phyloP scores from a whole-genome alignment of 2,113 vertebrate genomes.

The Poeciliopsis turrubarensis region DNA sequence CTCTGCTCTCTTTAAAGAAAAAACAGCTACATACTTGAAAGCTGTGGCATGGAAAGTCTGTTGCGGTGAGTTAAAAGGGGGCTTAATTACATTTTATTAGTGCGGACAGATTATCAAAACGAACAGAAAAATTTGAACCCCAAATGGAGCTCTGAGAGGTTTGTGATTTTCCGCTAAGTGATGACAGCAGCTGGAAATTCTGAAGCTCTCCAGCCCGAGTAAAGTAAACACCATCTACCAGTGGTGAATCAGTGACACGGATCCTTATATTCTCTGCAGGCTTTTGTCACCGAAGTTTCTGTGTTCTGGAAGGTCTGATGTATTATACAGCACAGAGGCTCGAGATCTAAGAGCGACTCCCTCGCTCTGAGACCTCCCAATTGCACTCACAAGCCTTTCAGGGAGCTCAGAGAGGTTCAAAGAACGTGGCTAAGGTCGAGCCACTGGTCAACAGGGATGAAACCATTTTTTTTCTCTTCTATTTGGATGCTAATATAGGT shows the following conservation, averaged over 20 bases:
- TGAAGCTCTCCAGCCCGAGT: slow-evolving; percentile 13
- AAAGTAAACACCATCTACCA: slow-evolving; percentile 26
- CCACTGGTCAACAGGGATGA: slow-evolving; percentile 31
- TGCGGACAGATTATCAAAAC: slow-evolving; percentile 73
- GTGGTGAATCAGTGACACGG: slow-evolving; percentile 25
- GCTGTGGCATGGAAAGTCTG: slow-evolving; percentile 73
- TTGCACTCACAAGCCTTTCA: slow-evolving; percentile 28
- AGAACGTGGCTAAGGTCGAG: slow-evolving; percentile 38
- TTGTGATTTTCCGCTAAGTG: slow-evolving; percentile 50
- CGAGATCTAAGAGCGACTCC: slow-evolving; percentile 43
- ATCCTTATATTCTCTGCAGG: slow-evolving; percentile 27
- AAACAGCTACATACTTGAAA: slow-evolving; percentile 65
- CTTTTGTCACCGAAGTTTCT: slow-evolving; percentile 40
- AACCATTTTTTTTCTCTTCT: slow-evolving; percentile 16
- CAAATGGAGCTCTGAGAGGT: slow-evolving; percentile 33
- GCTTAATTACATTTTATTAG: slow-evolving; percentile 75
- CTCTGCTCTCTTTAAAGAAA: slow-evolving; percentile 43
- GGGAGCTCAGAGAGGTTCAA: slow-evolving; percentile 36
- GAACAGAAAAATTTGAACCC: slow-evolving; percentile 43
- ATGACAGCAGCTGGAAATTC: slow-evolving; percentile 36
- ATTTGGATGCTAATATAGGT: slow-evolving; percentile 60
- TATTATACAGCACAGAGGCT: slow-evolving; percentile 38
- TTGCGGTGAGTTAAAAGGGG: slow-evolving; percentile 72
- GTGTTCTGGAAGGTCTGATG: slow-evolving; percentile 40
- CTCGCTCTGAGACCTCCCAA: slow-evolving; percentile 38